Evolutionary conservation across 2,113 vertebrate species (phyloP), one percentile per base, ranked within the genome.

Genomic region (Etheostoma cragini): DNA sequence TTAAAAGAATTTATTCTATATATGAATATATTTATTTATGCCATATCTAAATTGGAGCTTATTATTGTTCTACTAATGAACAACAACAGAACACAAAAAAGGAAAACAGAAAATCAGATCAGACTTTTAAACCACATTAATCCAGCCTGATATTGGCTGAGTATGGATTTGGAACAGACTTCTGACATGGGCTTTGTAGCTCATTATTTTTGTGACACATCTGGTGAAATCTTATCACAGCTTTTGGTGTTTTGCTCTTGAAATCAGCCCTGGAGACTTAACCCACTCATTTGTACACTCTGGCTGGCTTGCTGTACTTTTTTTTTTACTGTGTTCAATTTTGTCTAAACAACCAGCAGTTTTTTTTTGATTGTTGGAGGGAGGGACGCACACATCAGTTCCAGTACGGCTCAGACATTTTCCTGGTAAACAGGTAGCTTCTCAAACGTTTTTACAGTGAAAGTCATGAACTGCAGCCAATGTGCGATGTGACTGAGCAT

Each of bases 321-420:
- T 58, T n/a, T 61, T 24, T 35, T 15, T 12, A 49, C 46, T 21
- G 19, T 67, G 26, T 68, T 52, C 19, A 12, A 38, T 19, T 42
- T 19, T 4, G 14, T 64, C 49, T 35, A 61, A 56, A 54, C 16
- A 75, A 63, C 14, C 49, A 65, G 50, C 33, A 24, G 21, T 72
- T 65, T 76, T 70, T 26, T 56, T 12, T 13, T 45, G 42, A 56
- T 17, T 46, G 35, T 12, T 66, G 42, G 64, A 50, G 68, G 66
- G 52, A 47, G 49, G 52, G 60, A 77, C 38, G 8, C 38, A 77
- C 11, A 17, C 49, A 64, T 15, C 16, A 52, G n/a, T 49, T 76
- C 63, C n/a, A 30, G 66, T 17, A n/a, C n/a, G 4, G 33, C 76
- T 61, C 65, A 78, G 21, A 78, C 42, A 45, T 38, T 13, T 60